Base-by-base conservation (phyloP, 2,888 invertebrate species). In the Adineta ricciae region DNA sequence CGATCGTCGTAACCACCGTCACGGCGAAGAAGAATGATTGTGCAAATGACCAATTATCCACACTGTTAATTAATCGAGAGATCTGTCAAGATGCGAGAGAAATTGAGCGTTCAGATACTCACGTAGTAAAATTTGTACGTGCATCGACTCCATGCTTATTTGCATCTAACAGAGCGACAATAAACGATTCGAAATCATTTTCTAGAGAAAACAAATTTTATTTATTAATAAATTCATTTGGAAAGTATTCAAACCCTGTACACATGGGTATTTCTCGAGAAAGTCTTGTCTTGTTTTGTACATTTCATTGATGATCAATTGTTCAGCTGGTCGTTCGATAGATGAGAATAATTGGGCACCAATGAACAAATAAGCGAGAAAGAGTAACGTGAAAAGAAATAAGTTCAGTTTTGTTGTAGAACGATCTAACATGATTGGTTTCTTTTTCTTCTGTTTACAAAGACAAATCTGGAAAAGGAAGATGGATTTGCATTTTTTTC, bases 11-110 rank as follows among this genome's bases (percentile, higher is more conserved):
- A 86, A 96, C 93, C 16, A 95, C 94, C 0, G 95, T 95, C 84
- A 94, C 94, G 0, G 95, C 94, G 90, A 96, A 96, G 92, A 96
- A 95, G 85, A 96, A 91, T 0, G 95, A 94, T 90, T 95, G 95
- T 38, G 95, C 95, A 89, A 95, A 95, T 90, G 94, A 94, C 96
- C 95, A 96, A 91, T 95, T 95, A 21, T 94, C 94, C 87, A 94
- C 94, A 7, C 83, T 83, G 16, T 32, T n/a, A n/a, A n/a, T n/a
- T n/a, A n/a, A n/a, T 32, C 14, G 27, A 2, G 16, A 64, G 0
- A 27, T 11, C 4, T 3, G 11, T 27, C 4, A 64, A 64, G 4
- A 16, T 16, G 16, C 46, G 46, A 50, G 19, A 50, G 14, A 16
- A n/a, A n/a, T n/a, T n/a, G n/a, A n/a, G n/a, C 19, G 19, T 50